Base-by-base conservation (phyloP, 2,888 invertebrate species). In the Xanthorhoe designata region DNA sequence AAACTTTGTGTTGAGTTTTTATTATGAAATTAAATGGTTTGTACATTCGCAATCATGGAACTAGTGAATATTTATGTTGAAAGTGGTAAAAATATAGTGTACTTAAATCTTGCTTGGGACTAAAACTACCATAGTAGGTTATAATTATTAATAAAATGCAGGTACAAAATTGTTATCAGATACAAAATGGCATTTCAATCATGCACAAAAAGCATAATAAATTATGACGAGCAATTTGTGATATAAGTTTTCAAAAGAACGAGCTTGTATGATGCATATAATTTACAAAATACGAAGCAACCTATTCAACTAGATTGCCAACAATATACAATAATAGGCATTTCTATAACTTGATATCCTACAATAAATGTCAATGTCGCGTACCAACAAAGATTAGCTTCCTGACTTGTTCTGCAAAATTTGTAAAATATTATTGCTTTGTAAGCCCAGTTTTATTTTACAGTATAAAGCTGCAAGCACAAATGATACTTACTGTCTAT, bases 371-470 rank as follows among this genome's bases (percentile, higher is more conserved):
- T 75, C 72, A 77, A 68, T 76, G 77, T 80, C 79, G 80, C 92
- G 82, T 92, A 92, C 91, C 91, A 86, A 88, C 83, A 87, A 78
- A 91, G 87, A 87, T 91, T 91, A 86, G 90, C 89, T 79, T 92
- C 92, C 87, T 90, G 91, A 91, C 92, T 92, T 87, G 91, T 87
- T 92, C 92, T 92, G 92, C 73, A 91, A 92, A 86, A 88, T 83
- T 74, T 72, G 80, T 75, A 75, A 81, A 81, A 75, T 51, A 72
- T 71, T 67, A 67, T 64, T 64, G 53, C 60, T 57, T 60, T 72
- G 69, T 75, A 73, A 72, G 64, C 68, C 18, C 15, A 55, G 63
- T 47, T 61, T 70, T 56, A 54, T 63, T 72, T 61, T 53, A 70
- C 61, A 72, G 38, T 61, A 51, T 35, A 55, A 68, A 55, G 61